Evolutionary conservation across 2,797 vertebrate genomes (phyloP).

Genomic region (Rhinoraja longicauda): DNA sequence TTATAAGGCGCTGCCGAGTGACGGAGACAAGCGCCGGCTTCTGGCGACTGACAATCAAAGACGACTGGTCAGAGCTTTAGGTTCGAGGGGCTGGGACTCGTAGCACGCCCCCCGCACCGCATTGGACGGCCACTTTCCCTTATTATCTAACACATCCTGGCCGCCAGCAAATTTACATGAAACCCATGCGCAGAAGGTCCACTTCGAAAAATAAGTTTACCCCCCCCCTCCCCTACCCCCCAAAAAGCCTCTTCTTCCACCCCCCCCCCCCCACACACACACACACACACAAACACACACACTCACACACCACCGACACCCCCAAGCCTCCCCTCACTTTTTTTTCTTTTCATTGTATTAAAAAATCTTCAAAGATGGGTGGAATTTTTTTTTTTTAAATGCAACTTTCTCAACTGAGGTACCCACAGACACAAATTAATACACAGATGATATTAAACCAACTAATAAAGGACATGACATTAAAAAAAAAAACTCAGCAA

Average conservation of each 20-base stretch:
- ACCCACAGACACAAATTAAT: background rate
- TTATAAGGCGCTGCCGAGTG: slow-evolving; percentile 98
- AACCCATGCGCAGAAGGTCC: slow-evolving; percentile 87
- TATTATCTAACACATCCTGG: slow-evolving; percentile 76
- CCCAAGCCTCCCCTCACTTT: background rate
- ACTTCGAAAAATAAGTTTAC: slow-evolving; percentile 67
- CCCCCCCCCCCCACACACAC: slow-evolving; percentile 71
- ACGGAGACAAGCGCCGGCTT: slow-evolving; percentile 99
- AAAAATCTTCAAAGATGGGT: background rate
- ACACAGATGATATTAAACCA: background rate
- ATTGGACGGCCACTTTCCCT: slow-evolving; percentile 80
- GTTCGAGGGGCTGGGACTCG: slow-evolving; percentile 76
- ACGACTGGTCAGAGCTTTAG: slow-evolving; percentile 98
- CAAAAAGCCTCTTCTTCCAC: slow-evolving; percentile 67
- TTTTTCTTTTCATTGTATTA: background rate
- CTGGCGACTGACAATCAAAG: slow-evolving; percentile 99
- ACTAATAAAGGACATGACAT: background rate
- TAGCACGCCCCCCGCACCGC: slow-evolving; percentile 87
- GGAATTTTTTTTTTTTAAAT: background rate
- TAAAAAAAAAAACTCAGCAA: background rate
- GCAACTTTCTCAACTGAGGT: background rate
- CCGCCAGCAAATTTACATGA: slow-evolving; percentile 87
- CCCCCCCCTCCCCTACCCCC: background rate
- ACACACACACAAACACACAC: background rate
- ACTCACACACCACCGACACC: background rate